These are phyloP conservation scores for Phyto melanocephala DNA, from an alignment of 2,888 invertebrate genomes.

Conservation along the genomic window DNA sequence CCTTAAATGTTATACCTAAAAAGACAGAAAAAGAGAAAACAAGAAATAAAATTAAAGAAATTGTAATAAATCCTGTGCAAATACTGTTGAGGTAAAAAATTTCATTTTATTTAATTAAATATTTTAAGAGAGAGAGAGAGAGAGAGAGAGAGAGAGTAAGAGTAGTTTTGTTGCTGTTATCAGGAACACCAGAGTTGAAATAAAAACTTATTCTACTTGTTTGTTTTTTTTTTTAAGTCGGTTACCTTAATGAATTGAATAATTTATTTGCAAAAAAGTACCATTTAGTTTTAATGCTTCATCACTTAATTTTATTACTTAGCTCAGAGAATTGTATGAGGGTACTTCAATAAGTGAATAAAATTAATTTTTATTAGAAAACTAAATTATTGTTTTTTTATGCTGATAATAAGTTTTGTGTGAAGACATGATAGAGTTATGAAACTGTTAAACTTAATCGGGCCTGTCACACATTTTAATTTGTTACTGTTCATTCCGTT, in stretches of 20 bases:
- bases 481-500: no score
- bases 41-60: background rate
- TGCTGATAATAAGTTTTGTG: no score
- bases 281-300: no score
- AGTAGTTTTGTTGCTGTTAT: background rate
- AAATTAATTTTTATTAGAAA: no score
- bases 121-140: slow-evolving; percentile 29
- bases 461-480: no score
- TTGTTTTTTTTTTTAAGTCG: background rate
- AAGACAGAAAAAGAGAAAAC: background rate
- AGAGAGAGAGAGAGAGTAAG: background rate
- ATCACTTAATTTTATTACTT: no score
- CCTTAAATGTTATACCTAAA: slow-evolving; percentile 29
- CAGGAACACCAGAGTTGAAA: background rate
- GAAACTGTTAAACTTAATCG: no score
- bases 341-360: no score
- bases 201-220: background rate
- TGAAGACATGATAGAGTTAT: no score
- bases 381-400: no score
- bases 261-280: no score
- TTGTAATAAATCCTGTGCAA: slow-evolving; percentile 41
- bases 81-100: slow-evolving; percentile 47
- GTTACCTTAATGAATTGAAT: background rate
- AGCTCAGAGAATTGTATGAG: no score
- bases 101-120: slow-evolving; percentile 56